These are phyloP conservation scores for Eudasyphora cyanicolor DNA, from an alignment of 2,888 invertebrate species.

Conservation along the genomic window DNA sequence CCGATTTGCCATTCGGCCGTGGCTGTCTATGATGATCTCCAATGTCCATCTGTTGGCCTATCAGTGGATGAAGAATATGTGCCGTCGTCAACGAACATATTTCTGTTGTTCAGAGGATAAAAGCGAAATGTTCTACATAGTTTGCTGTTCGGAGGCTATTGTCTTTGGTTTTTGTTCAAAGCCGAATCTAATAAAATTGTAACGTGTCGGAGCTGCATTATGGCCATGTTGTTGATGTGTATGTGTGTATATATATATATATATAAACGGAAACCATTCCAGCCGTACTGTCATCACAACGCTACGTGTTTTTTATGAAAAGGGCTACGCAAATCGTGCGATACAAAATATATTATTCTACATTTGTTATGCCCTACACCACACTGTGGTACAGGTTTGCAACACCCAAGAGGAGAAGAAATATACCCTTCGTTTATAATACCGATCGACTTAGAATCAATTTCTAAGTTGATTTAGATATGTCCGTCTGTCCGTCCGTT, in stretches of 20 bases:
- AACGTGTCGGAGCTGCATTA: conserved; percentile 27
- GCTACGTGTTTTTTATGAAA: conserved; percentile 32
- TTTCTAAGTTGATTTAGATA: too few relatives aligned
- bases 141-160: background rate
- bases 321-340: background rate
- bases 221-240: background rate
- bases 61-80: conserved; percentile 22
- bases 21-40: too few relatives aligned
- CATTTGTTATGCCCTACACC: too few relatives aligned
- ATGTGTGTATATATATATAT: too few relatives aligned
- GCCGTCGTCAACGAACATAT: background rate
- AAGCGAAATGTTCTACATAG: conserved; percentile 48
- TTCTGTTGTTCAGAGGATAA: conserved; percentile 10
- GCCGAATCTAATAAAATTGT: conserved; percentile 41
- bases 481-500: too few relatives aligned
- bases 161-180: conserved; percentile 14
- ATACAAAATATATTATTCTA: too few relatives aligned
- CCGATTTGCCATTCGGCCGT: too few relatives aligned
- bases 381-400: too few relatives aligned
- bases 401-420: too few relatives aligned
- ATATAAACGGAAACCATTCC: conserved; percentile 59
- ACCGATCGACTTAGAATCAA: too few relatives aligned
- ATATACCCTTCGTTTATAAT: too few relatives aligned
- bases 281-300: conserved; percentile 54
- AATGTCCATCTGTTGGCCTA: background rate